phyloP scores from a whole-genome alignment of 2,797 vertebrate genomes.

The Tadarida brasiliensis region DNA sequence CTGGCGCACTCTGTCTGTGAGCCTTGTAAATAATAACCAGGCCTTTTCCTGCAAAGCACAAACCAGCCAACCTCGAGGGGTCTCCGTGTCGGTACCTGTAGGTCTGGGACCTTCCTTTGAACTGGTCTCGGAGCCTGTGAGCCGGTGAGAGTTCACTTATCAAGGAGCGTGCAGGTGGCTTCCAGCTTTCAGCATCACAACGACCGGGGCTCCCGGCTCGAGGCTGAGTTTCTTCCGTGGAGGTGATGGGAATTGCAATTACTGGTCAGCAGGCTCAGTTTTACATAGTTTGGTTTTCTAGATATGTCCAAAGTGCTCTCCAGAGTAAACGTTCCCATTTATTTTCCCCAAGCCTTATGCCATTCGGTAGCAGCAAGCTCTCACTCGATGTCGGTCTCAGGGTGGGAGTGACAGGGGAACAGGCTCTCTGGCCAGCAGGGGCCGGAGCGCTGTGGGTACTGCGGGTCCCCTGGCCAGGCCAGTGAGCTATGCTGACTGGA shows the following conservation, averaged over 20 bases:
- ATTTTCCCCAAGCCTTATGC: background rate
- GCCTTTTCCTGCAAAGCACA: background rate
- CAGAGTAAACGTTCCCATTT: background rate
- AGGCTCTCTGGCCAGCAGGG: background rate
- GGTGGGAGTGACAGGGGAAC: background rate
- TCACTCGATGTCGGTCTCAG: background rate
- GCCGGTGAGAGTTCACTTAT: background rate
- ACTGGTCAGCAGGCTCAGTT: background rate
- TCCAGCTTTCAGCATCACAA: background rate
- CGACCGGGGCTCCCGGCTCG: background rate
- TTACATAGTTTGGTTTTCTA: background rate
- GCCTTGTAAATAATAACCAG: background rate
- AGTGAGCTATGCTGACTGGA: background rate
- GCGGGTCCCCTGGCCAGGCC: too few relatives aligned
- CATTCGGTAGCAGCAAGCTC: background rate
- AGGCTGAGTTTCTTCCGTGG: background rate
- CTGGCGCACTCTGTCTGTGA: background rate
- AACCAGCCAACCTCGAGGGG: background rate
- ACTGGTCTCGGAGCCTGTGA: background rate
- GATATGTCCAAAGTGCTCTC: background rate
- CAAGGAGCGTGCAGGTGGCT: background rate
- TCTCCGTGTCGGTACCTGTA: fast-evolving
- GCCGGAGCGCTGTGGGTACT: background rate
- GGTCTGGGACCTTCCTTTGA: background rate
- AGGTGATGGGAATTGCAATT: background rate